These are phyloP conservation scores for Megathymus violae DNA, from an alignment of 1,140 invertebrate species.

Conservation along the genomic window DNA sequence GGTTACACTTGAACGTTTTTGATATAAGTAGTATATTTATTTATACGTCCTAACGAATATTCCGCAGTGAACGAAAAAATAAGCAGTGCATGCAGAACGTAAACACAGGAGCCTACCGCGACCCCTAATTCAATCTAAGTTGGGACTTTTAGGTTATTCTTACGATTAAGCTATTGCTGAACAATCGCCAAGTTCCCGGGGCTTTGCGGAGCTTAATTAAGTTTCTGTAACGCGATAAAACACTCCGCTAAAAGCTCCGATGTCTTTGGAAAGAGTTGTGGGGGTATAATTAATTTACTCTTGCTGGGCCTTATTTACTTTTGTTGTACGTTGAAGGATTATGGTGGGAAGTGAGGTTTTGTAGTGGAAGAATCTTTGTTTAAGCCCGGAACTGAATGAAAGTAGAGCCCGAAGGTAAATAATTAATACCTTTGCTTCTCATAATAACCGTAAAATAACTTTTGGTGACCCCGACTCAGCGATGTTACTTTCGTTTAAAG, in stretches of 20 bases:
- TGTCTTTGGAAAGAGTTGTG: constrained; percentile 33
- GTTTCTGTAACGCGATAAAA: constrained; percentile 36
- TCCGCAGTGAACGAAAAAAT: too few species aligned
- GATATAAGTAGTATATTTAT: too few species aligned
- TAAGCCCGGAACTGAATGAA: neutral
- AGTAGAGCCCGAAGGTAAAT: too few species aligned
- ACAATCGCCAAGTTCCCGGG: constrained; percentile 32
- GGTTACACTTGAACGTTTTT: too few species aligned
- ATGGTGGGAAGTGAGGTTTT: neutral
- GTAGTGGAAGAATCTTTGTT: neutral
- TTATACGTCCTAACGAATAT: too few species aligned
- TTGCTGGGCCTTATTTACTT: constrained; percentile 4
- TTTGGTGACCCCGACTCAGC: too few species aligned
- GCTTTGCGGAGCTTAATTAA: constrained; percentile 35
- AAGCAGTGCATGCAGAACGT: neutral
- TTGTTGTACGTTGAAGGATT: too few species aligned
- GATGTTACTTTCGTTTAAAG: too few species aligned
- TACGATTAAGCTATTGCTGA: constrained; percentile 33
- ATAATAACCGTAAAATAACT: too few species aligned
- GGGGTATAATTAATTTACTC: constrained; percentile 24
- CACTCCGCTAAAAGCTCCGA: constrained; percentile 21
- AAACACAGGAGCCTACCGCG: constrained; percentile 1
- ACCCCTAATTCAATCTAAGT: constrained; percentile 35
- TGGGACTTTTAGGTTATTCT: constrained; percentile 35
- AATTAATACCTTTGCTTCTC: too few species aligned